These are phyloP conservation scores for Mus spicilegus DNA, from an alignment of 2,113 vertebrate genomes.

Conservation along the genomic window DNA sequence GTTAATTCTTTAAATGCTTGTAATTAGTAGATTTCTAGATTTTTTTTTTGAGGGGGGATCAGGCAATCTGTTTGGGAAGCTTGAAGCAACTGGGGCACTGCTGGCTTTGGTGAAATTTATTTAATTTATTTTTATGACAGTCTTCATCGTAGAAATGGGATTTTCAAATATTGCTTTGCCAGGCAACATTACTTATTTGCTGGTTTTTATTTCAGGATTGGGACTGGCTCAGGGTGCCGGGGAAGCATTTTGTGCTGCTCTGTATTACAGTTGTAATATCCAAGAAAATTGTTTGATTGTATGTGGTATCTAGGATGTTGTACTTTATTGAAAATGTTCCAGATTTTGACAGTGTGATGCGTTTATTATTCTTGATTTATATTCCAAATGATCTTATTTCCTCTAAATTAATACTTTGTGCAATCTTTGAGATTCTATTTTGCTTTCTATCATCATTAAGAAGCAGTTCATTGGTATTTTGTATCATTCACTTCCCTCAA, in stretches of 20 bases:
- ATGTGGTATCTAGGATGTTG: constrained; percentile 53
- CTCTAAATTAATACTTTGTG: constrained; percentile 73
- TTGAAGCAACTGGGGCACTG: constrained; percentile 60
- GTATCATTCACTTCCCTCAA: constrained; percentile 20
- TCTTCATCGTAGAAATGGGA: constrained; percentile 75
- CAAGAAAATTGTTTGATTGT: constrained; percentile 71
- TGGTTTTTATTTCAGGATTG: constrained; percentile 73
- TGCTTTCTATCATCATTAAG: constrained; percentile 65
- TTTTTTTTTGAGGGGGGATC: constrained; percentile 1
- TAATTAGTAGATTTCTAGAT: constrained; percentile 64
- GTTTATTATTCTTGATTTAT: constrained; percentile 74
- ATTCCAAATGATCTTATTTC: constrained; percentile 74
- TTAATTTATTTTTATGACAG: constrained; percentile 79
- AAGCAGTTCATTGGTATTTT: constrained; percentile 60
- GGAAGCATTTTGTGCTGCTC: constrained; percentile 68
- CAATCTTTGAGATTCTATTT: constrained; percentile 57
- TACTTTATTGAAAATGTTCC: constrained; percentile 71
- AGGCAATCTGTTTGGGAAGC: constrained; percentile 64
- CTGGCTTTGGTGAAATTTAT: constrained; percentile 71
- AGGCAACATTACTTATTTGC: constrained; percentile 74
- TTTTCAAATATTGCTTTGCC: constrained; percentile 75
- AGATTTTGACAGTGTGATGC: constrained; percentile 63
- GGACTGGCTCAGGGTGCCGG: constrained; percentile 55
- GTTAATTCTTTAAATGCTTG: constrained; percentile 58
- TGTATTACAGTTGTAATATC: constrained; percentile 72